Conservation (phyloP, 2,113 vertebrate species). For the Piaya cayana region DNA sequence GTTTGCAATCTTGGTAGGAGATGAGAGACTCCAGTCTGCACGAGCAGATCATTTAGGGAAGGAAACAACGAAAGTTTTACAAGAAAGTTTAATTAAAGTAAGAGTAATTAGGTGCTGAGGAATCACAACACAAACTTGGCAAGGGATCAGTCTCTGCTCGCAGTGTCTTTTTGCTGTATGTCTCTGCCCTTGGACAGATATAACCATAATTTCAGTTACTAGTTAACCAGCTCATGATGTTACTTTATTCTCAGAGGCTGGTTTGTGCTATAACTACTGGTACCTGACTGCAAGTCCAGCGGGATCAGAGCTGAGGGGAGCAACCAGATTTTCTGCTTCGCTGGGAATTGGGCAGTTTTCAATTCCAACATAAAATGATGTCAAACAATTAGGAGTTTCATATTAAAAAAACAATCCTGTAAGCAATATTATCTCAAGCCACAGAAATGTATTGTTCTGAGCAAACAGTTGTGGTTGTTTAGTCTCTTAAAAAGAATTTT, state of each 20-base stretch:
- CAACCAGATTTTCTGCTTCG: background rate
- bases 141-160: background rate
- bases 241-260: background rate
- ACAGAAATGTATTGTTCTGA: background rate
- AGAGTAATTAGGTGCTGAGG: slow-evolving; percentile 51
- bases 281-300: background rate
- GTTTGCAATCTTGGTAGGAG: slow-evolving; percentile 15
- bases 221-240: slow-evolving; percentile 32
- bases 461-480: background rate
- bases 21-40: slow-evolving; percentile 29
- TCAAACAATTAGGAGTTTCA: background rate
- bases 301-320: background rate
- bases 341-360: background rate
- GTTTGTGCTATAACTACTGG: background rate
- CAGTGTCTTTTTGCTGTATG: slow-evolving; percentile 29
- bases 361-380: background rate
- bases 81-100: slow-evolving; percentile 60
- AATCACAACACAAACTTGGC: slow-evolving; percentile 36
- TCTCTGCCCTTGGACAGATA: slow-evolving; percentile 50
- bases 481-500: background rate
- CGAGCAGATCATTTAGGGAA: slow-evolving; percentile 11
- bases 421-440: background rate
- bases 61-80: slow-evolving; percentile 35
- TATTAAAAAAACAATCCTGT: background rate
- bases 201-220: slow-evolving; percentile 56